Conservation (phyloP, 2,797 vertebrate species). For the Phrynocephalus forsythii region DNA sequence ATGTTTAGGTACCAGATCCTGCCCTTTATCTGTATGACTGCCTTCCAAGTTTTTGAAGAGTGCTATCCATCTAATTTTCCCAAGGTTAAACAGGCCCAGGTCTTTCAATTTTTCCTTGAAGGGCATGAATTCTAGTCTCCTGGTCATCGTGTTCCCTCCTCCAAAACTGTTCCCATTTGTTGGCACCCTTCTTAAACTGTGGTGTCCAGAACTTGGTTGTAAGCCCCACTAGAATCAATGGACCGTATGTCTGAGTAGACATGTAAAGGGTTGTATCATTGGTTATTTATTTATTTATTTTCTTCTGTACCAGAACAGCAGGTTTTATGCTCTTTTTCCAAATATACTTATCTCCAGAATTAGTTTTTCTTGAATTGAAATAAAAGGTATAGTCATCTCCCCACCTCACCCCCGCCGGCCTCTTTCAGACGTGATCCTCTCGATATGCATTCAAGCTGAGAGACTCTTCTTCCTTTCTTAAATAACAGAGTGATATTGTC, state of each 20-base stretch:
- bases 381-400: neutral
- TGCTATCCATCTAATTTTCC: too few species aligned
- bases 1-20: too few species aligned
- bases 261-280: neutral
- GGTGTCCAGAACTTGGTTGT: too few species aligned
- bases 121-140: too few species aligned
- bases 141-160: too few species aligned
- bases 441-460: neutral
- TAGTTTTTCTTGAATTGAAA: neutral
- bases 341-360: neutral
- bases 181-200: too few species aligned
- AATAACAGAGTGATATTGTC: constrained; percentile 7
- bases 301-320: neutral
- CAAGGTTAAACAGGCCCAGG: too few species aligned
- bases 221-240: neutral
- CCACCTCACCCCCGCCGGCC: neutral
- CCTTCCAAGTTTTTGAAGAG: too few species aligned
- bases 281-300: too few species aligned
- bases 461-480: constrained; percentile 4
- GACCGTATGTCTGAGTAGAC: neutral
- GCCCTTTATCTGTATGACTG: too few species aligned
- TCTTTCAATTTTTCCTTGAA: too few species aligned
- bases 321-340: neutral
- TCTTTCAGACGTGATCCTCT: neutral
- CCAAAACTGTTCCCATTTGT: too few species aligned